These are phyloP conservation scores for Picus viridis DNA, from an alignment of 2,797 vertebrate species.

Conservation along the genomic window DNA sequence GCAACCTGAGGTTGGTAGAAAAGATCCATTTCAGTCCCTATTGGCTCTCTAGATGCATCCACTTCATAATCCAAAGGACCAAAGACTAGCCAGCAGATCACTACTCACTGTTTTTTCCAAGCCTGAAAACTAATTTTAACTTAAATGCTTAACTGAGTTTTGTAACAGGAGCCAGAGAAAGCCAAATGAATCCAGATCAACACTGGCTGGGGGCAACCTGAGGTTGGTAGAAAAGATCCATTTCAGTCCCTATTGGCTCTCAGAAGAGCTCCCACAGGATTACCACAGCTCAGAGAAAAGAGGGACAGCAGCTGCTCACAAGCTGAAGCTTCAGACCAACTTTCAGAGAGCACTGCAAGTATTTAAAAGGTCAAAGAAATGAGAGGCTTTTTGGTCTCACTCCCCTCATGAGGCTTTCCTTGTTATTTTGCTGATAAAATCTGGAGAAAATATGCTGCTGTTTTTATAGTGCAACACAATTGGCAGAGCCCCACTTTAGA, in stretches of 20 bases:
- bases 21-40: background rate
- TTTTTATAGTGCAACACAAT: slow-evolving; percentile 32
- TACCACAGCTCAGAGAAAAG: background rate
- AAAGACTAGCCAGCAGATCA: no score
- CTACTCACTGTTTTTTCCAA: no score
- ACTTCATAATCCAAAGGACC: no score
- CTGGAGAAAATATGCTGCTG: slow-evolving; percentile 29
- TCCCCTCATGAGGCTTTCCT: background rate
- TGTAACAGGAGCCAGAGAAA: background rate
- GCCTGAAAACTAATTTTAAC: background rate
- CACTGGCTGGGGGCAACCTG: background rate
- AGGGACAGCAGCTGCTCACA: background rate
- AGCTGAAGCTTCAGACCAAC: background rate
- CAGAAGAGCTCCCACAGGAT: background rate
- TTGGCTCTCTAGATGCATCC: no score
- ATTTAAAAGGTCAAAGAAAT: slow-evolving; percentile 11
- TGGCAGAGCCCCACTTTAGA: slow-evolving; percentile 59
- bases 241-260: background rate
- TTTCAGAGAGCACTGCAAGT: background rate
- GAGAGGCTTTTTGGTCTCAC: background rate
- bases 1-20: background rate
- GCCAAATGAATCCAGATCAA: background rate
- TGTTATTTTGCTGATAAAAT: slow-evolving; percentile 32
- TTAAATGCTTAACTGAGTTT: background rate
- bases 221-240: background rate